Base-by-base conservation (phyloP, 2,888 invertebrate genomes). In the Pterobdella sp. region DNA sequence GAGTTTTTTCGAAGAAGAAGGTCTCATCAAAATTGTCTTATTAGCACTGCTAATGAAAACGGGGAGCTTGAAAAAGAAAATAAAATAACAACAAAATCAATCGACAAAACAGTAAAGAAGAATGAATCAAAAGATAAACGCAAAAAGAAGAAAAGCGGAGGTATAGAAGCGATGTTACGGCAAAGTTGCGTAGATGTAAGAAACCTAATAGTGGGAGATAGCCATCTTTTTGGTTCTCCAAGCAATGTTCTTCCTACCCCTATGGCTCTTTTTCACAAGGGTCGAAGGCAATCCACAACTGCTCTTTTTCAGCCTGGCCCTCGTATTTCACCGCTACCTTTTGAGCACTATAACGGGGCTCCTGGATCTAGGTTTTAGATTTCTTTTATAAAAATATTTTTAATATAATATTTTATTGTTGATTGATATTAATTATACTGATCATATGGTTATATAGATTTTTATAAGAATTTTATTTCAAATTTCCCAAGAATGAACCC, bases 161-260 rank as follows among this genome's bases (percentile, higher is more conserved):
- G 70, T 3, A 70, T 70, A 18, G 70, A 70, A 70, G 70, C 70
- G 26, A 49, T 70, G 56, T 32, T 70, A 56, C 36, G 70, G 56
- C 70, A 70, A 34, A 70, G 70, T 70, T 70, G 70, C 52, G 36
- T 49, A 29, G 70, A 70, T 34, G 70, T 70, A 26, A 26, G 70
- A 4, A 37, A 35, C 26, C 52, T 70, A 7, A 29, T 70, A 49
- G 70, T 70, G 7, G 70, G 70, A 31, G 70, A 70, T 56, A 56
- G 52, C 4, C 32, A 36, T 7, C 22, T 70, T 18, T 70, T 70
- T 34, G 31, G 31, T 31, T 26, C 70, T n/a, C 32, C 52, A 7
- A n/a, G 31, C 29, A 49, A 49, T 1, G 37, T n/a, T n/a, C 42
- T 56, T 14, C 49, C 49, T 22, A 31, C 70, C 1, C 31, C 18